Conservation (phyloP, 2,113 vertebrate genomes). For the Labrus mixtus region DNA sequence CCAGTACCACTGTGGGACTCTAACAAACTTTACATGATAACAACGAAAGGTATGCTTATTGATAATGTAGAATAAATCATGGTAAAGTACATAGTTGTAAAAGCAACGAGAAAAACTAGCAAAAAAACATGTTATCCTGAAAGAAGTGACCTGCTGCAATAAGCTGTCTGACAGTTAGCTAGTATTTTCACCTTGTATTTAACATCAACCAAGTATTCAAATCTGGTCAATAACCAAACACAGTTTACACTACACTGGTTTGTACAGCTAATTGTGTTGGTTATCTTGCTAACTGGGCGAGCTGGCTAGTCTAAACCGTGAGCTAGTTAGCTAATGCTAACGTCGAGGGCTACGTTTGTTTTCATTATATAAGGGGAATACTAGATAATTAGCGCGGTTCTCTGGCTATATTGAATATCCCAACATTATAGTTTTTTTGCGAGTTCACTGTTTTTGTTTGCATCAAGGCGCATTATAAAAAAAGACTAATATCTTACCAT, state of each 20-base stretch:
- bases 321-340: conserved; percentile 68
- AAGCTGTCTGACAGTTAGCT: neutral
- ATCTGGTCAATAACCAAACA: neutral
- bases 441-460: neutral
- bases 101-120: conserved; percentile 8
- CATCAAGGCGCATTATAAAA: neutral
- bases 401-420: fast-evolving
- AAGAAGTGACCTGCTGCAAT: conserved; percentile 15
- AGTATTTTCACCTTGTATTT: neutral
- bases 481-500: conserved; percentile 78
- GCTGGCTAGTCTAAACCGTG: conserved; percentile 32
- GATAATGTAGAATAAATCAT: neutral
- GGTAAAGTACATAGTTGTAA: neutral
- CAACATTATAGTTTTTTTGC: neutral
- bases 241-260: neutral
- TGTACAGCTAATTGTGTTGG: neutral
- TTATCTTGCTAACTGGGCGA: conserved; percentile 40
- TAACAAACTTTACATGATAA: neutral
- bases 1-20: neutral
- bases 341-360: conserved; percentile 41
- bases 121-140: conserved; percentile 27
- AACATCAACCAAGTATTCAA: neutral
- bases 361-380: conserved; percentile 4
- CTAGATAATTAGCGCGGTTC: fast-evolving
- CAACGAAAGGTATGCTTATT: neutral